Base-by-base conservation (phyloP, 2,797 vertebrate genomes). In the Poeciliopsis gracilis region DNA sequence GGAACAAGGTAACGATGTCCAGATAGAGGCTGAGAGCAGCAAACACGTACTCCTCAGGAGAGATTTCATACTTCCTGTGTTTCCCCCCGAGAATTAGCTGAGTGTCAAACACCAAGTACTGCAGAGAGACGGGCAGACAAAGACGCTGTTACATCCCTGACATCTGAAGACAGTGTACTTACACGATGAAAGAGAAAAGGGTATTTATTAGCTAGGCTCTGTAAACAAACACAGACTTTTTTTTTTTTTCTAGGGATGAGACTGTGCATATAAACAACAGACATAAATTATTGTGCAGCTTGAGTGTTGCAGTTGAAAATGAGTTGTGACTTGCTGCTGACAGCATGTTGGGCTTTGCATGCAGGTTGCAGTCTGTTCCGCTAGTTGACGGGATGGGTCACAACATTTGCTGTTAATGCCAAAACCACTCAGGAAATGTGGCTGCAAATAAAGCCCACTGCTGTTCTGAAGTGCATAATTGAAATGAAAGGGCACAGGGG, bases 101-200 rank as follows among this genome's bases (percentile, higher is more conserved):
- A 12, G 96, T 96, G 70, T 97, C 96, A 79, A 96, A 88, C 84
- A 97, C 96, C 93, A 97, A 78, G 89, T 97, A 97, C 96, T 97
- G 91, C 67, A 86, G 79, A 90, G 86, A 89, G 70, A 90, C 0
- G 75, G 73, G 83, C 16, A 67, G 41, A 70, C 25, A 70, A 70
- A 89, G 63, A 86, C 46, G 46, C 73, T 83, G 73, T 61, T 59
- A 81, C 63, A 76, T 30, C 72, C 4, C 28, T 70, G 80, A 81
- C 46, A 13, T 81, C 47, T 81, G 67, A 75, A 75, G 71, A 43
- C 75, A 15, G 70, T 0, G 1, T 47, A 38, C 75, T 74, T 57
- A 71, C 81, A 63, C 72, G 81, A 88, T 76, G 76, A 78, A 82
- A 87, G 78, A 82, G 57, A 84, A 45, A 47, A 72, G 66, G 67